Conservation (phyloP, 2,888 invertebrate genomes). For the Yponomeuta malinellus region DNA sequence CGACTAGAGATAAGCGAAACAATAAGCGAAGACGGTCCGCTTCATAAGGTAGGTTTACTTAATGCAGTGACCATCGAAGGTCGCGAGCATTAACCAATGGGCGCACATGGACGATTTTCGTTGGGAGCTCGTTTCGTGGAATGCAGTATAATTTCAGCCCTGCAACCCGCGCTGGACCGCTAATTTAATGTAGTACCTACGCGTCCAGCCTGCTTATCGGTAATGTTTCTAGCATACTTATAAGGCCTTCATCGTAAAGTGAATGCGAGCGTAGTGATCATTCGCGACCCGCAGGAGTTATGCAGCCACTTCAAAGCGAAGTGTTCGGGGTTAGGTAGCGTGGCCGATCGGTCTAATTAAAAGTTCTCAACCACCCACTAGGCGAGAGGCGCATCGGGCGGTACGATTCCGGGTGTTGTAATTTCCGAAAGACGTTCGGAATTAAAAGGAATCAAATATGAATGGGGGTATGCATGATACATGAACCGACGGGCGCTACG, state of each 20-base stretch:
- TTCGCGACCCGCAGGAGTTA: neutral
- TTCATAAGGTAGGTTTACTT: no score
- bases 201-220: no score
- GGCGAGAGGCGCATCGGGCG: neutral
- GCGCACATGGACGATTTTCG: no score
- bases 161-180: no score
- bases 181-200: no score
- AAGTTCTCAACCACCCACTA: neutral
- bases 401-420: slow-evolving; percentile 8
- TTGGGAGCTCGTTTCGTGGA: no score
- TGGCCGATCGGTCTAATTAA: neutral
- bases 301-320: neutral
- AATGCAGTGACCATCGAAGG: no score
- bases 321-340: neutral
- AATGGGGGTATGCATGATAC: slow-evolving; percentile 65
- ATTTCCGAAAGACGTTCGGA: slow-evolving; percentile 56
- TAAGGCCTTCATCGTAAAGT: neutral
- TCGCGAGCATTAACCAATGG: no score
- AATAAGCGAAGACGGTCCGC: no score
- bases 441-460: slow-evolving; percentile 74
- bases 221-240: neutral
- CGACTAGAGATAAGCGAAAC: no score
- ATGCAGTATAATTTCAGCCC: no score
- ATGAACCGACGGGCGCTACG: slow-evolving; percentile 49
- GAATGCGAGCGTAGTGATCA: no score